Evolutionary conservation across 2,888 invertebrate genomes (phyloP).

Genomic region (Laspeyria flexula): DNA sequence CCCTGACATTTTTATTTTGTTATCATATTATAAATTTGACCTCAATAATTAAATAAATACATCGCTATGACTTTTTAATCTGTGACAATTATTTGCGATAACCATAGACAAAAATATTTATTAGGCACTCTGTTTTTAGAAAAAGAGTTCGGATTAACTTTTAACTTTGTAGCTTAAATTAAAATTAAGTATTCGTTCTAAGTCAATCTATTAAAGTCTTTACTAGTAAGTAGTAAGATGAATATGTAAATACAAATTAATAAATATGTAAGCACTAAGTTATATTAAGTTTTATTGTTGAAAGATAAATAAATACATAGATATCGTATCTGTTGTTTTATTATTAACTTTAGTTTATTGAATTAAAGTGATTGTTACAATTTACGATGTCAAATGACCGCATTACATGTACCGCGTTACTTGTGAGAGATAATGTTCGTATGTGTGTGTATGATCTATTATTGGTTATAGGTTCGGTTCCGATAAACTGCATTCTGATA

Average conservation of each 20-base stretch:
- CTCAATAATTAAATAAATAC: no score
- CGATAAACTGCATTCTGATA: background rate
- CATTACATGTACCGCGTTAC: conserved; percentile 3
- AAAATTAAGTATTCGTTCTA: conserved; percentile 42
- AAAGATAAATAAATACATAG: conserved; percentile 46
- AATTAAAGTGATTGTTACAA: conserved; percentile 36
- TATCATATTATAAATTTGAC: no score
- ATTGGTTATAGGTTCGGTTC: background rate
- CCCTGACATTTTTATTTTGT: no score
- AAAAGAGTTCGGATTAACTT: background rate
- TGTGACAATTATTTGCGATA: background rate
- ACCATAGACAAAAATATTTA: background rate
- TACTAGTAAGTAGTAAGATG: conserved; percentile 28
- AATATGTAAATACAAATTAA: conserved; percentile 40
- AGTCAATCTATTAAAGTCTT: conserved; percentile 41
- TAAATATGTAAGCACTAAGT: conserved; percentile 35
- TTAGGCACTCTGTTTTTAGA: background rate
- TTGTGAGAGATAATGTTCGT: background rate
- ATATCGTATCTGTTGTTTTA: conserved; percentile 53
- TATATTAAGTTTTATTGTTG: conserved; percentile 37
- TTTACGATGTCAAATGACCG: conserved; percentile 36
- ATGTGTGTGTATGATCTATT: background rate
- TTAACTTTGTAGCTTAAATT: conserved; percentile 6
- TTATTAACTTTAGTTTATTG: conserved; percentile 39
- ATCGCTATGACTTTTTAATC: no score